Evolutionary conservation across 2,888 invertebrate species (phyloP).

Genomic region (Leptothorax acervorum): DNA sequence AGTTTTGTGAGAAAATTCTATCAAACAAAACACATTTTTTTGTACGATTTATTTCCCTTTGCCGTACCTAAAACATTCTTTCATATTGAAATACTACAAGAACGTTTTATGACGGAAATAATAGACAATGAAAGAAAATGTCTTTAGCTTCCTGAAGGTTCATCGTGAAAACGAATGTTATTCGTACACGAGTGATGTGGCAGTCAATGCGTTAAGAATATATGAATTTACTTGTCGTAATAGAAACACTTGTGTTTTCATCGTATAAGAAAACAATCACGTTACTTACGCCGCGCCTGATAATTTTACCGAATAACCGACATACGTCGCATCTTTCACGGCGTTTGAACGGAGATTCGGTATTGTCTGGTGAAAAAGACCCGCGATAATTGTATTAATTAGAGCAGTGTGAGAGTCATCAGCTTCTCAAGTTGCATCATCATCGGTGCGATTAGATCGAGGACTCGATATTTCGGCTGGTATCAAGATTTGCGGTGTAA

Average conservation of each 20-base stretch:
- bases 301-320: background rate
- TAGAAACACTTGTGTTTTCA: background rate
- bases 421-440: slow-evolving; percentile 41
- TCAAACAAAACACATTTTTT: background rate
- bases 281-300: background rate
- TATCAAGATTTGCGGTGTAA: background rate
- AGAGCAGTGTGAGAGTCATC: slow-evolving; percentile 14
- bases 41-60: background rate
- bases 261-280: background rate
- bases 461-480: background rate
- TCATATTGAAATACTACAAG: background rate
- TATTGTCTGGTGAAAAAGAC: slow-evolving; percentile 33
- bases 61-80: background rate
- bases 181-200: background rate
- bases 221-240: background rate
- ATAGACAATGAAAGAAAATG: background rate
- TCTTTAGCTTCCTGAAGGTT: background rate
- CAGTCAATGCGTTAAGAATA: background rate
- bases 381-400: slow-evolving; percentile 55
- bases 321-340: background rate
- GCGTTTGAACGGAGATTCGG: slow-evolving; percentile 27
- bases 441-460: slow-evolving; percentile 21
- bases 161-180: background rate
- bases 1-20: background rate
- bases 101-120: background rate